Evolutionary conservation across 2,113 vertebrate genomes (phyloP), one percentile per base, ranked within the genome.

Genomic region (Otis tarda): DNA sequence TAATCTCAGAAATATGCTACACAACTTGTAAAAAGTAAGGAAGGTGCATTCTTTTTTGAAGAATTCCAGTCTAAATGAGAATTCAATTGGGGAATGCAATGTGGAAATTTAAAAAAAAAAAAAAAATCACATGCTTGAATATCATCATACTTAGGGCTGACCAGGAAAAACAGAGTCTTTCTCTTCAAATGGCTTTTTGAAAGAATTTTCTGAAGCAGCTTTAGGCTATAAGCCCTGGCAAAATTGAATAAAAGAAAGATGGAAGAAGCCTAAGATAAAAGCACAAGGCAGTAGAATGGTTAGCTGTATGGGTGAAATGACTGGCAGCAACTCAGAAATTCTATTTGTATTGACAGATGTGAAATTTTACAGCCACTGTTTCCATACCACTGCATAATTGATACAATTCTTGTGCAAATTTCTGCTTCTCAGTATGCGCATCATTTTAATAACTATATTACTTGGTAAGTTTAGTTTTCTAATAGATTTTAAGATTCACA

Each of bases 401-500:
- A 89, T n/a, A 63, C 37, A 21, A 27, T 82, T 85, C 80, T 73
- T 71, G 28, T 77, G 70, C 52, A 85, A 67, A 81, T 74, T 79
- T 37, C 14, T 23, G 4, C 59, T 86, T 49, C 75, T 30, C 82
- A 74, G 17, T 37, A 71, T 63, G 39, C 5, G 15, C 16, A 47
- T 93, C 61, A 49, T 74, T 87, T 65, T 85, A 78, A 87, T 82
- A 87, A 50, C 76, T 43, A 27, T 49, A 81, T 79, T 93, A 83
- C 90, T 96, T 94, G 69, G 28, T 52, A 95, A 91, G 31, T 87
- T 52, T 49, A 74, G n/a, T n/a, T 52, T 64, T 93, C 89, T 81
- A 89, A 61, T 60, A 76, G 53, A 76, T 83, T 83, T 64, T 69
- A 70, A 91, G 64, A 90, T 85, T 94, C 37, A 70, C 57, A 71